Evolutionary conservation across 2,113 vertebrate species (phyloP), one percentile per base, ranked within the genome.

Genomic region (Carollia perspicillata): DNA sequence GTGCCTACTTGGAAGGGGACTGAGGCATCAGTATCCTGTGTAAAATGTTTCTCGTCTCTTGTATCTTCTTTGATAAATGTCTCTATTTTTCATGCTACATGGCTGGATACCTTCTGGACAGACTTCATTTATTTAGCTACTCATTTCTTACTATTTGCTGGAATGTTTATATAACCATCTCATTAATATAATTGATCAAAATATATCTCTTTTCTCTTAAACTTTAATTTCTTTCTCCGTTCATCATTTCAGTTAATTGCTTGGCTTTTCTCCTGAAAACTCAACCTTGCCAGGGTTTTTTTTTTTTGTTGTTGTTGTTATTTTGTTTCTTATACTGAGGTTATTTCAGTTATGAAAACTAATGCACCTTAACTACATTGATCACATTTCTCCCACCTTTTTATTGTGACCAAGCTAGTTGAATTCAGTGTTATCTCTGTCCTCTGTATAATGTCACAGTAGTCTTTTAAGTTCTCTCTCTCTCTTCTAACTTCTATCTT

Each of bases 201-300:
- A 28, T 47, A 78, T 12, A 47, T 89, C 42, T 79, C 12, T 93
- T 92, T 95, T 92, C 37, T 90, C 49, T 93, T 16, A 60, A 79
- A 72, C 35, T 47, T 35, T 85, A 79, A 33, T 72, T 74, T 87
- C 35, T 74, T 68, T 68, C 37, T 89, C 18, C 81, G 3, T 72
- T 74, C 14, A 23, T 90, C 81, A 83, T 92, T 88, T 96, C 20
- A 65, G 4, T 86, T 81, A 93, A 77, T 89, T 89, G 17, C 6
- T 26, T 86, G 26, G 20, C 30, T 77, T 3, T 72, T 58, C 17
- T 80, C 37, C 33, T 95, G 58, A 93, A 80, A 72, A 89, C 7
- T 74, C n/a, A 83, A 9, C 33, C 79, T 95, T 95, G 40, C 66
- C 35, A 78, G 16, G 81, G 78, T 12, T 40, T 80, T 93, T 85